phyloP scores from a whole-genome alignment of 2,113 vertebrate genomes.

The Proteles cristata region DNA sequence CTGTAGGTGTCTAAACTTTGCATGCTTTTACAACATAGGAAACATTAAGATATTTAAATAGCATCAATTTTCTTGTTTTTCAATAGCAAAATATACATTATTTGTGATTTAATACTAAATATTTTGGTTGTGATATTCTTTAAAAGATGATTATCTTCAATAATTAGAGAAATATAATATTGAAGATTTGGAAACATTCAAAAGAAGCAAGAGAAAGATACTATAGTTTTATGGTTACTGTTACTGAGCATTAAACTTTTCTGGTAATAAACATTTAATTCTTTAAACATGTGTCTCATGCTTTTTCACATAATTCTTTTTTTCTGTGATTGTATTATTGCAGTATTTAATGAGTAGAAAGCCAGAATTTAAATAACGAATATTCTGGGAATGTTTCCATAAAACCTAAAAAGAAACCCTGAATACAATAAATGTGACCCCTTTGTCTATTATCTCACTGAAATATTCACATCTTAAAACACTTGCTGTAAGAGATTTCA shows the following conservation, averaged over 20 bases:
- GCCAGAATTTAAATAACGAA: not conserved
- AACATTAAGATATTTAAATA: not conserved
- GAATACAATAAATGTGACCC: not conserved
- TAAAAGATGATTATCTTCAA: not conserved
- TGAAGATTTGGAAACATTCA: constrained; percentile 13
- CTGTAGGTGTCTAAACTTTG: not conserved
- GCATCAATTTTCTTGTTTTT: not conserved
- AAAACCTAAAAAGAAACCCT: not conserved
- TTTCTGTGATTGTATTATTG: not conserved
- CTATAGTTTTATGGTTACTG: not conserved
- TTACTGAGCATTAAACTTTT: not conserved
- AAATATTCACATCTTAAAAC: constrained; percentile 34
- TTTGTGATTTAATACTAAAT: not conserved
- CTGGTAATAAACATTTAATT: not conserved
- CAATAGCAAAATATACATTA: not conserved
- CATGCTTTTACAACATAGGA: not conserved
- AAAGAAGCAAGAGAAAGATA: not conserved
- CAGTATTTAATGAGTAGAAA: not conserved
- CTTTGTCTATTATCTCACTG: not conserved
- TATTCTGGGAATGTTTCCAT: not conserved
- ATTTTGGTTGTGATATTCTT: not conserved
- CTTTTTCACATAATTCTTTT: not conserved
- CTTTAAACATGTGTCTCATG: not conserved
- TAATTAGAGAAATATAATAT: not conserved
- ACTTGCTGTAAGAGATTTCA: not conserved